These are phyloP conservation scores for Cricetomys ansorgei DNA, from an alignment of 2,113 vertebrate species.

Conservation along the genomic window DNA sequence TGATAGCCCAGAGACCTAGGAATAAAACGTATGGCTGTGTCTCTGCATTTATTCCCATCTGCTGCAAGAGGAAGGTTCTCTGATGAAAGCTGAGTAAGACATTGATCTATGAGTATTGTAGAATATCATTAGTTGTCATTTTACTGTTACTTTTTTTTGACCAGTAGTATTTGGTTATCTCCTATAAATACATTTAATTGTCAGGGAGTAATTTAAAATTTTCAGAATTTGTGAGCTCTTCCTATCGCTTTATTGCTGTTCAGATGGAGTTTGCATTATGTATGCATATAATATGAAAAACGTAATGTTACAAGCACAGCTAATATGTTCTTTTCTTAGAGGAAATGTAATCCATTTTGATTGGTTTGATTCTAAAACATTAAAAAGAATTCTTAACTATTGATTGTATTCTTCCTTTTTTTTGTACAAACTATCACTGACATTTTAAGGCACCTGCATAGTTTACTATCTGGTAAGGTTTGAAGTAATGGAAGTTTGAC, in stretches of 20 bases:
- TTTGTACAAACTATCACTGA: background rate
- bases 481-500: constrained; percentile 22
- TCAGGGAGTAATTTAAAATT: background rate
- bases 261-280: background rate
- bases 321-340: background rate
- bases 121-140: too few relatives aligned
- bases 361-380: background rate
- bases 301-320: background rate
- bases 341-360: background rate
- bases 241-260: background rate
- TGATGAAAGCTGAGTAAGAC: too few relatives aligned
- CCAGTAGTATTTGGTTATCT: too few relatives aligned
- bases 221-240: background rate
- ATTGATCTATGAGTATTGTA: too few relatives aligned
- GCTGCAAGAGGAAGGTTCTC: too few relatives aligned
- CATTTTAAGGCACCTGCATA: background rate
- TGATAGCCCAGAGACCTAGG: too few relatives aligned
- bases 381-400: background rate
- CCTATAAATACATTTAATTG: too few relatives aligned
- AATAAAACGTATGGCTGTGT: too few relatives aligned
- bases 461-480: background rate
- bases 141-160: too few relatives aligned
- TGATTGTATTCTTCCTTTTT: background rate
- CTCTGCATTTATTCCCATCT: too few relatives aligned
- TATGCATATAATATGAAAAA: background rate